Evolutionary conservation across 2,888 invertebrate species (phyloP).

Genomic region (Hermodice carunculata): DNA sequence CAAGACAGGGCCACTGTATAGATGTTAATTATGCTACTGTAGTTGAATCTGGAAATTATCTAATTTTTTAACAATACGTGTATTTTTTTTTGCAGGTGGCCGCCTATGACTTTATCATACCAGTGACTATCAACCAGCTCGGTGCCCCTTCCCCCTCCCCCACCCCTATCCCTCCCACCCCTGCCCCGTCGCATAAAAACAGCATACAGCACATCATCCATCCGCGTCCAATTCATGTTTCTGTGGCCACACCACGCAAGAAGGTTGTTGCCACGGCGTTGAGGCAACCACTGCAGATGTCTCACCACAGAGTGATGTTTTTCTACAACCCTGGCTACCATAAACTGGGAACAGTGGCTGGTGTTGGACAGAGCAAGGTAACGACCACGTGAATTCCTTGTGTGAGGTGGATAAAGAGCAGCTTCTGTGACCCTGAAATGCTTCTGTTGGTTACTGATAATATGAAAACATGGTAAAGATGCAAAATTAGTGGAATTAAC

Average conservation of each 20-base stretch:
- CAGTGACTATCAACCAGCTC: slow-evolving; percentile 64
- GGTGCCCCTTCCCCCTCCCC: slow-evolving; percentile 60
- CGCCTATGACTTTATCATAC: slow-evolving; percentile 68
- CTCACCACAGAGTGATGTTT: slow-evolving; percentile 61
- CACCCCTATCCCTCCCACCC: slow-evolving; percentile 57
- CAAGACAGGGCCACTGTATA: no score
- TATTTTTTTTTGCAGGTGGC: slow-evolving; percentile 57
- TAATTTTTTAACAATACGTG: background rate
- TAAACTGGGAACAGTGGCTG: slow-evolving; percentile 42
- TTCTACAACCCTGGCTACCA: slow-evolving; percentile 53
- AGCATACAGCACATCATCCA: slow-evolving; percentile 61
- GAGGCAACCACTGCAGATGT: slow-evolving; percentile 64
- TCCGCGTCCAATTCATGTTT: slow-evolving; percentile 55
- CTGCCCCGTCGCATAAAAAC: slow-evolving; percentile 58
- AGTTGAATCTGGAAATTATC: background rate
- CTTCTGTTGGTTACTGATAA: no score
- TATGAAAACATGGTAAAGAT: no score
- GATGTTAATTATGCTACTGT: no score
- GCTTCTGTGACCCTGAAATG: no score
- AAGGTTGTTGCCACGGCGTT: slow-evolving; percentile 67
- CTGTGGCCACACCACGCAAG: slow-evolving; percentile 60
- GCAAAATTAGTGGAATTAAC: no score
- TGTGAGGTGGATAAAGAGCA: no score
- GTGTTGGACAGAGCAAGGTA: slow-evolving; percentile 46
- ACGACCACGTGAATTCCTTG: no score